These are phyloP conservation scores for Falcunculus frontatus DNA, from an alignment of 2,113 vertebrate genomes.

Conservation along the genomic window DNA sequence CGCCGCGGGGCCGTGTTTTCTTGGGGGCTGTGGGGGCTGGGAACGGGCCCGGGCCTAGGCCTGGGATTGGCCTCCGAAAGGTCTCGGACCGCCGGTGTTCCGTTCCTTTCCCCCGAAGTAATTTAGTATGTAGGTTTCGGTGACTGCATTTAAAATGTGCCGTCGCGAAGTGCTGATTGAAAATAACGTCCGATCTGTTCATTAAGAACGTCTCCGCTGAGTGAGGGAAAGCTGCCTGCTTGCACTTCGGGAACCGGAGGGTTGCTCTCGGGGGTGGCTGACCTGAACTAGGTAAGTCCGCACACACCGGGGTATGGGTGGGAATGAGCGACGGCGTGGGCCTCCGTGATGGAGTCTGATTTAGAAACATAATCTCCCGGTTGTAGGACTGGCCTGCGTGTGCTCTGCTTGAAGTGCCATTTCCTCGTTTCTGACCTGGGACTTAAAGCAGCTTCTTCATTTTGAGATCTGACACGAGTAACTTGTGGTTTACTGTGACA, in stretches of 20 bases:
- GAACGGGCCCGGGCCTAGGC: not conserved
- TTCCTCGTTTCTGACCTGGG: not conserved
- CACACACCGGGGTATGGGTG: accelerated
- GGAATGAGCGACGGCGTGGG: accelerated
- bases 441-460: not conserved
- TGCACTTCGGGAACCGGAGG: not conserved
- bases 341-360: not conserved
- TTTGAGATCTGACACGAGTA: not conserved
- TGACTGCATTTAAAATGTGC: accelerated
- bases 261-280: accelerated
- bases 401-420: accelerated
- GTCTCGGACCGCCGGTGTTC: not conserved
- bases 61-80: not conserved
- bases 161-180: not conserved
- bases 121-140: accelerated
- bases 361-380: not conserved
- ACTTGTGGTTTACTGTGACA: not conserved
- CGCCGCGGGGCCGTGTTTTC: not conserved
- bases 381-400: not conserved
- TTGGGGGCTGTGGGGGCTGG: not conserved
- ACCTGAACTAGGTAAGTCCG: accelerated
- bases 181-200: accelerated
- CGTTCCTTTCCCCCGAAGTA: not conserved
- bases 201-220: not conserved
- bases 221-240: not conserved